Base-by-base conservation (phyloP, 2,113 vertebrate species). In the Gallinago paraguaiae region DNA sequence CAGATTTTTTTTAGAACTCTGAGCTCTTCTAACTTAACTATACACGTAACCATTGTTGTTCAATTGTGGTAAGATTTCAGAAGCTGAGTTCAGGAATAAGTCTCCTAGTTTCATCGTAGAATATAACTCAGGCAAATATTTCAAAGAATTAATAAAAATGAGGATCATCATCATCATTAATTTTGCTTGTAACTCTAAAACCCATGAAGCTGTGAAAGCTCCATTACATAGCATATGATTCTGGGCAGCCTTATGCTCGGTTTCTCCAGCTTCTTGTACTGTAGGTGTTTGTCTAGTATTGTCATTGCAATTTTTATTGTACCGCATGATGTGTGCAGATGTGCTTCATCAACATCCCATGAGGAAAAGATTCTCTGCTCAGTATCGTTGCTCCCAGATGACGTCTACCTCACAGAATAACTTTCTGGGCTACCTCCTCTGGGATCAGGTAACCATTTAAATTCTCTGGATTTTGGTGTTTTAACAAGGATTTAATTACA, bases 401-500 rank as follows among this genome's bases (percentile, higher is more conserved):
- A 96, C 31, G 19, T 83, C 97, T 97, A 95, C 97, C 97, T 98
- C 97, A 97, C 90, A 98, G 96, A 97, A 97, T 97, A 97, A 97
- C 97, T 98, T 98, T 98, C 97, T 98, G 98, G 98, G 98, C 98
- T 98, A 97, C 97, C 96, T 98, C 99, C 98, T 98, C 79, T 96
- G 99, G 98, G 98, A 99, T 96, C 80, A 92, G 94, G 97, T 97
- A 98, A 98, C 98, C 97, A 98, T 98, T 98, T 98, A 97, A 98
- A 99, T 98, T 98, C 98, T 98, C 98, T 98, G 98, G 98, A 98
- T 98, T 99, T 99, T 98, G 98, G 98, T 98, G 98, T 98, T 99
- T 98, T 99, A 99, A 99, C 98, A 99, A 99, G 98, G 98, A 98
- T 99, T 99, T 99, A 99, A 99, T 99, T 99, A 98, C 98, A 98